Conservation (phyloP, 2,113 vertebrate species). For the Nothoprocta perdicaria region DNA sequence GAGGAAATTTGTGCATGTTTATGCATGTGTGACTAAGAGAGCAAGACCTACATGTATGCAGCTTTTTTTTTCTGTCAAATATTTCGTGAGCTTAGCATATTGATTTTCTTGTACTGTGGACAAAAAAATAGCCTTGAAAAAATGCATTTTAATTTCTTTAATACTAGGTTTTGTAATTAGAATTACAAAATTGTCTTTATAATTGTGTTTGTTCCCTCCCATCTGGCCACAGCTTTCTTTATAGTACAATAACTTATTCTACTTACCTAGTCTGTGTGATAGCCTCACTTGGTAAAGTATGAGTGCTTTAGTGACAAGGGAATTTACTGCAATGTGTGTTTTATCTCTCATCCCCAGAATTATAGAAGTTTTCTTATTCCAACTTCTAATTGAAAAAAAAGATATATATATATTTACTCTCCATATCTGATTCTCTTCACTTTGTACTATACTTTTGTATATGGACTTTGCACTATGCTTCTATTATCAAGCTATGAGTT, state of each 20-base stretch:
- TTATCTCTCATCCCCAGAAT: not conserved
- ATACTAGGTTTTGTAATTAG: not conserved
- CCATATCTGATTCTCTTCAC: not conserved
- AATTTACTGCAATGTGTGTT: not conserved
- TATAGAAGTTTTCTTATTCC: not conserved
- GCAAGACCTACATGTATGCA: not conserved
- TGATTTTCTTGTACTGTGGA: not conserved
- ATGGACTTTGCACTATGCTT: not conserved
- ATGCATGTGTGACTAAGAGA: not conserved
- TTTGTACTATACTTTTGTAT: not conserved
- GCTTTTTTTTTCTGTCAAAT: not conserved
- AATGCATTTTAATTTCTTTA: not conserved
- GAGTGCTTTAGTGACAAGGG: not conserved
- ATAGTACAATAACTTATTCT: not conserved
- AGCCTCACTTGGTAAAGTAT: not conserved
- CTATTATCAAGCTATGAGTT: not conserved
- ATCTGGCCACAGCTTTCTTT: not conserved
- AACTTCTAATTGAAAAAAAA: not conserved
- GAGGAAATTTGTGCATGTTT: slow-evolving; percentile 29
- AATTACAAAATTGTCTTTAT: too few species aligned
- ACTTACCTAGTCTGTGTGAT: not conserved
- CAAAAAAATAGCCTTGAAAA: slow-evolving; percentile 4
- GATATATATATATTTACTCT: not conserved
- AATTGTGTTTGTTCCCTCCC: not conserved
- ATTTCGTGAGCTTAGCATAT: not conserved